Percentiles rank a stretch among this genome's conserved stretches.
These are phyloP conservation scores for Rhipidura dahli DNA, from an alignment of 2,113 vertebrate species.

Conservation along the genomic window DNA sequence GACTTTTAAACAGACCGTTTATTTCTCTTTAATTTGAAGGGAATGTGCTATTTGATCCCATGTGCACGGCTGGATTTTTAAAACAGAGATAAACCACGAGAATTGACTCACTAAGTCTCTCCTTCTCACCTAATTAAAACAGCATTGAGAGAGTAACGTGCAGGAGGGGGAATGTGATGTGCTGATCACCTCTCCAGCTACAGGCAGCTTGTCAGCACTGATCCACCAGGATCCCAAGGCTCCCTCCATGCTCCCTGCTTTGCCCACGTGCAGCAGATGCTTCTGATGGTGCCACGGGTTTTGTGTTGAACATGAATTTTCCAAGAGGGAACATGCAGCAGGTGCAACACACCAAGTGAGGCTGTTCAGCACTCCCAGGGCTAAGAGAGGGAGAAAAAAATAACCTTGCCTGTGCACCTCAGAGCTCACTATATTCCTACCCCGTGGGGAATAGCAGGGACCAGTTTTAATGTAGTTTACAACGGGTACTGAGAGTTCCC, in stretches of 20 bases:
- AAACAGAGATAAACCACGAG: conserved; percentile 26
- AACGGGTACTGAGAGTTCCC: not conserved
- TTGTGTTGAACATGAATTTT: not conserved
- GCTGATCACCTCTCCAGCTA: not conserved
- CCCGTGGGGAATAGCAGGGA: not conserved
- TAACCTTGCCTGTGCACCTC: not conserved
- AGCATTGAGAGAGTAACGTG: not conserved
- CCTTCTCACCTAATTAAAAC: conserved; percentile 11
- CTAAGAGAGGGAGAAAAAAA: not conserved
- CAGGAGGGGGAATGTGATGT: not conserved
- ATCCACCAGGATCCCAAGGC: not conserved
- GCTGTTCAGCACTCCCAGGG: not conserved
- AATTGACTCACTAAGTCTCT: not conserved
- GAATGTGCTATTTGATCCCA: conserved; percentile 55
- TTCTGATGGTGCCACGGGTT: not conserved
- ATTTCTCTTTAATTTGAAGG: conserved; percentile 68
- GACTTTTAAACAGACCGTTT: conserved; percentile 58
- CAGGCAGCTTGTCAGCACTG: not conserved
- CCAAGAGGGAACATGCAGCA: not conserved
- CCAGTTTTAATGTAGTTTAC: not conserved
- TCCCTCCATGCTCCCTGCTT: not conserved
- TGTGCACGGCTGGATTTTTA: conserved; percentile 30
- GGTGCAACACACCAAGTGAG: not conserved
- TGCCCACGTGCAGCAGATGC: not conserved
- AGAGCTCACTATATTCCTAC: not conserved